Conservation (phyloP, 2,113 vertebrate genomes). For the Atrichornis clamosus region DNA sequence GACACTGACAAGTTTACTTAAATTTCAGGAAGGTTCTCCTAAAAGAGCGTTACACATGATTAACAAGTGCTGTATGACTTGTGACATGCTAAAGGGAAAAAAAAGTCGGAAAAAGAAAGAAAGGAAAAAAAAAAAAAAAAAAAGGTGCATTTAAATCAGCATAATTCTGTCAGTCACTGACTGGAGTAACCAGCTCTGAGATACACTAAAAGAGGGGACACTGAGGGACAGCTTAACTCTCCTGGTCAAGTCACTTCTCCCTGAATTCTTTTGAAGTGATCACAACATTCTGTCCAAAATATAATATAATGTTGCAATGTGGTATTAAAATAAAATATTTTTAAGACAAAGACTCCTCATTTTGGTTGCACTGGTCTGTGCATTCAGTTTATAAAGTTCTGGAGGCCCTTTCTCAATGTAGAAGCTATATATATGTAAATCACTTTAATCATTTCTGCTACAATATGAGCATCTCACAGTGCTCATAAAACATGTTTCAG, state of each 20-base stretch:
- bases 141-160: neutral
- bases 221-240: neutral
- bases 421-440: constrained; percentile 47
- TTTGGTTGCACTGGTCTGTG: neutral
- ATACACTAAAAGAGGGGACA: neutral
- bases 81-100: neutral
- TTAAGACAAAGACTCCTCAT: neutral
- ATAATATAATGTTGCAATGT: neutral
- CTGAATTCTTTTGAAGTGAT: neutral
- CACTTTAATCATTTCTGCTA: neutral
- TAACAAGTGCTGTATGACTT: neutral
- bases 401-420: neutral
- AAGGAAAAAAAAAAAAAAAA: neutral
- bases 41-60: neutral
- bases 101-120: neutral
- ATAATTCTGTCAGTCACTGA: neutral
- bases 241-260: neutral
- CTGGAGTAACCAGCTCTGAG: neutral
- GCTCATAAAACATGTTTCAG: neutral
- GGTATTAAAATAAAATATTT: neutral
- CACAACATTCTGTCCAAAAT: neutral
- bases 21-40: neutral
- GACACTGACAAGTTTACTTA: neutral
- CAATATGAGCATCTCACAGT: neutral
- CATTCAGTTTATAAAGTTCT: neutral